phyloP scores from a whole-genome alignment of 2,888 invertebrate genomes.

The Nematopogon swammerdamellus region DNA sequence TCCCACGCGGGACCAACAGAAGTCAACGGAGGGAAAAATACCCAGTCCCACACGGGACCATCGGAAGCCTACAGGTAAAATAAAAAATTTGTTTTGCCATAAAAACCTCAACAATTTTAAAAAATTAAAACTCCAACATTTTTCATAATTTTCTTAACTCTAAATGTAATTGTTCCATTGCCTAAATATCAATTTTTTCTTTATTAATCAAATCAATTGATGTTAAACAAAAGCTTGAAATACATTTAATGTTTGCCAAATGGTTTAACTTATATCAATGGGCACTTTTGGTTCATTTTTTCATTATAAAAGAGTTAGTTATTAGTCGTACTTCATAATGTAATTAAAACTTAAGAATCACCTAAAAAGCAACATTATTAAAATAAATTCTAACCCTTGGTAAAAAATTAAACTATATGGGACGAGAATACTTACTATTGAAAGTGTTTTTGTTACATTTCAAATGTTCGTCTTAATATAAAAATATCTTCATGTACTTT shows the following conservation, averaged over 20 bases:
- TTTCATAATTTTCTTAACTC: slow-evolving; percentile 47
- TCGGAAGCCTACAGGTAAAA: no score
- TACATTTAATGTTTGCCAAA: neutral
- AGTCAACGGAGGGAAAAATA: no score
- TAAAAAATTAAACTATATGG: slow-evolving; percentile 21
- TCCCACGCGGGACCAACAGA: no score
- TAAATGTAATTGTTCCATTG: slow-evolving; percentile 35
- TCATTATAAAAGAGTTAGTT: slow-evolving; percentile 43
- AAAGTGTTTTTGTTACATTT: slow-evolving; percentile 33
- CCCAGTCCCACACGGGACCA: no score
- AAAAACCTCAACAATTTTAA: slow-evolving; percentile 52
- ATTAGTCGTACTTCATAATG: slow-evolving; percentile 47
- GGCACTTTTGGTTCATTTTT: slow-evolving; percentile 58
- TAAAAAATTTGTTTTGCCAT: slow-evolving; percentile 28
- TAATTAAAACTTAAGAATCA: slow-evolving; percentile 46
- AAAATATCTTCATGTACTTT: slow-evolving; percentile 54
- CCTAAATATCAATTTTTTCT: slow-evolving; percentile 51
- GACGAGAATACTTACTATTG: neutral
- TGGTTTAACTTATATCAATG: slow-evolving; percentile 53
- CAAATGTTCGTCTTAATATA: slow-evolving; percentile 44
- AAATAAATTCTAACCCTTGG: slow-evolving; percentile 48
- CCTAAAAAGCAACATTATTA: slow-evolving; percentile 47
- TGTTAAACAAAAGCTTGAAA: slow-evolving; percentile 42
- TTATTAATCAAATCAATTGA: no score
- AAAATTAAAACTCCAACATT: slow-evolving; percentile 46